Evolutionary conservation across 2,113 vertebrate genomes (phyloP).

Genomic region (Otocyon megalotis): DNA sequence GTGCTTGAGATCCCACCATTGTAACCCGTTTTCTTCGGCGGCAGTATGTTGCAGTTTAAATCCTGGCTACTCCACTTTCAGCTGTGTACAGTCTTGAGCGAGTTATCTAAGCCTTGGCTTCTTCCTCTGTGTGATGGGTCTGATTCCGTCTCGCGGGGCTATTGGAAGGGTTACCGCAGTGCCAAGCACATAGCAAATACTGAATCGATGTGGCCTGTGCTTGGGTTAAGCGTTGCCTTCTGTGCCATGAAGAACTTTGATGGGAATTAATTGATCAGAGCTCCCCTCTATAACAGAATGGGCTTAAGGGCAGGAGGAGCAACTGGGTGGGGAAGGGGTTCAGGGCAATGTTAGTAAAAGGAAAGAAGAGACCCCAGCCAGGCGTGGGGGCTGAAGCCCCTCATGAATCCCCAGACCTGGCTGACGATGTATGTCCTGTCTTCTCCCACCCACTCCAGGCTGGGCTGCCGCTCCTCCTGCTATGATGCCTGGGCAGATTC

Average conservation of each 20-base stretch:
- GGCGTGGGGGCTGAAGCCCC: neutral
- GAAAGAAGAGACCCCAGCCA: neutral
- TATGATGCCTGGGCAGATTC: slow-evolving; percentile 98
- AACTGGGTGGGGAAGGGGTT: neutral
- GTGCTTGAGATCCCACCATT: slow-evolving; percentile 26
- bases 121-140: neutral
- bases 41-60: neutral
- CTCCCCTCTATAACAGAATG: neutral
- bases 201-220: neutral
- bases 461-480: slow-evolving; percentile 86
- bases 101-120: neutral
- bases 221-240: neutral
- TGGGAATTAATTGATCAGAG: neutral
- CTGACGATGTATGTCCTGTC: neutral
- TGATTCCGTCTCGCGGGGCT: neutral
- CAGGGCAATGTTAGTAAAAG: neutral
- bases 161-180: neutral
- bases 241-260: neutral
- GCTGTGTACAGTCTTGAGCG: neutral
- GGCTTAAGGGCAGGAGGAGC: neutral
- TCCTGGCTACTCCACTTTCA: neutral
- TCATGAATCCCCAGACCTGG: neutral
- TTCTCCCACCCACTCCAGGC: slow-evolving; percentile 77
- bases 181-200: neutral
- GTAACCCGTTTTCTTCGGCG: neutral